Percentiles rank a stretch among this genome's conserved stretches.
These are phyloP conservation scores for Apus apus DNA, from an alignment of 2,113 vertebrate genomes.

Conservation along the genomic window DNA sequence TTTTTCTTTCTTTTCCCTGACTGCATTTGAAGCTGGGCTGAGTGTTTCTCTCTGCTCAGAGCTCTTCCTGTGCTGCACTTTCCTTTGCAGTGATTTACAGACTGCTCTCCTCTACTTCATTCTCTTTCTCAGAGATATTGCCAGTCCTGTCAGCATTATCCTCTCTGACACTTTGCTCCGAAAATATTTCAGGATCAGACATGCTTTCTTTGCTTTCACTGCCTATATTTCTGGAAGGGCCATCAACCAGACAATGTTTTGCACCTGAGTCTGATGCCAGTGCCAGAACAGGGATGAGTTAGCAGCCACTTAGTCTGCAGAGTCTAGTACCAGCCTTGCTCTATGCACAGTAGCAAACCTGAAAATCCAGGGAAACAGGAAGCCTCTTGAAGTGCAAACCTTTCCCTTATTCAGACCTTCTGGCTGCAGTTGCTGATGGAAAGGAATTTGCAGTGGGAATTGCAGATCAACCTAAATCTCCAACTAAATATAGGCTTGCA, in stretches of 20 bases:
- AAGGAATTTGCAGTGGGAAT: slow-evolving; percentile 55
- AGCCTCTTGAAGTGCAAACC: slow-evolving; percentile 33
- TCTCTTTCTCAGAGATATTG: background rate
- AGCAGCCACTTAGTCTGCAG: slow-evolving; percentile 33
- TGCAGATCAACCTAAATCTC: slow-evolving; percentile 22
- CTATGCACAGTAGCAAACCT: slow-evolving; percentile 55
- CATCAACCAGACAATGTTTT: slow-evolving; percentile 1
- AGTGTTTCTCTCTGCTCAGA: background rate
- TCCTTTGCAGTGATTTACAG: slow-evolving; percentile 38
- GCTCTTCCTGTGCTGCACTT: background rate
- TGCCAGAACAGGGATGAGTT: background rate
- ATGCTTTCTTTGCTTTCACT: slow-evolving; percentile 26
- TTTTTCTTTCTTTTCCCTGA: background rate
- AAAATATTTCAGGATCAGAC: slow-evolving; percentile 55
- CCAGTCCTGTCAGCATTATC: slow-evolving; percentile 62
- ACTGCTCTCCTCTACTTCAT: slow-evolving; percentile 27
- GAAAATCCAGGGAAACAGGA: slow-evolving; percentile 45
- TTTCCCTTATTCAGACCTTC: slow-evolving; percentile 63
- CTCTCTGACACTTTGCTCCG: slow-evolving; percentile 37
- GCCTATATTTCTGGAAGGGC: slow-evolving; percentile 46
- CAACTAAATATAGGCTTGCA: slow-evolving; percentile 42
- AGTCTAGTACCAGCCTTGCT: background rate
- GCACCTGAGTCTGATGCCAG: background rate
- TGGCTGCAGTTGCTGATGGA: slow-evolving; percentile 57
- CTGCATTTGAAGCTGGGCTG: background rate